Evolutionary conservation across 2,888 invertebrate species (phyloP), one percentile per base, ranked within the genome.

Genomic region (Portevinia maculata): DNA sequence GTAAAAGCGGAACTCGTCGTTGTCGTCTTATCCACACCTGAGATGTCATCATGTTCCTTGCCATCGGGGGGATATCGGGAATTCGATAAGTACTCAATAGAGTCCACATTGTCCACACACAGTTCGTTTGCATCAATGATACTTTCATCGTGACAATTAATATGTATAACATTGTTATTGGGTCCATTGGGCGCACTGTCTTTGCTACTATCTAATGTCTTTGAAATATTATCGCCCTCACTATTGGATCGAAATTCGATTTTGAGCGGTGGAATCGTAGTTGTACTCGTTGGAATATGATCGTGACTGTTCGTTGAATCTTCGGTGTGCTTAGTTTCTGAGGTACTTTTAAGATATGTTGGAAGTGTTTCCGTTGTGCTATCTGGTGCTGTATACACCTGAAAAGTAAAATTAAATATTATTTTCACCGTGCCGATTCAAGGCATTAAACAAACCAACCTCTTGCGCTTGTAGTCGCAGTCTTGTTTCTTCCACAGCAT

Each of bases 401-500:
- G 32, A 7, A 59, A 84, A 53, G 30, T n/a, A 1, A 9, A 11
- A 7, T 7, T 3, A 48, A 30, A 11, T 1, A 11, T 34, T 32
- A 15, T 21, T 11, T 11, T 7, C 9, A 0, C 9, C 1, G 11
- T 11, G 17, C 9, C 2, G 2, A 9, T 4, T 3, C 1, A 44
- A 2, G 6, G 5, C 1, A 0, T 19, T 9, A 4, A 21, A 85
- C 84, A 84, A 86, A 91, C 93, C 90, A 86, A 91, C 93, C 90
- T 93, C 93, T 88, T 93, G 93, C 69, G 93, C 93, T 89, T 94
- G 93, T 86, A 94, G 89, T 87, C 95, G 92, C 44, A 95, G 90
- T 78, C 96, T 92, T 19, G 98, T 98, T 90, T 99, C 99, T 89
- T 98, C 98, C 44, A 96, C 94, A 19, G 97, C 98, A 91, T 99